Evolutionary conservation across 2,888 invertebrate species (phyloP), one percentile per base, ranked within the genome.

Genomic region (Syrista parreyssii): DNA sequence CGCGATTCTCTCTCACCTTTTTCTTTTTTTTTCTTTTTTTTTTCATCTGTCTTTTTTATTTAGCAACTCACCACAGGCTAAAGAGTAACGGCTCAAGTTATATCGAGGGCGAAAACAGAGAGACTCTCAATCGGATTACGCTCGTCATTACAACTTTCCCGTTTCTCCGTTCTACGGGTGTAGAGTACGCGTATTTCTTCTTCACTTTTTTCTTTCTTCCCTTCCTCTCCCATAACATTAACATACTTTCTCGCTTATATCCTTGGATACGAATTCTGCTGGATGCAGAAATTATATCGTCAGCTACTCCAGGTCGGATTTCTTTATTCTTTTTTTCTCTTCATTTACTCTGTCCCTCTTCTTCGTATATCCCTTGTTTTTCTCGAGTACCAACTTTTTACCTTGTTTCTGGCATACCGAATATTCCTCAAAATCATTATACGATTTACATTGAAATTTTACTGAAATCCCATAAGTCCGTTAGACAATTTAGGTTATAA

Each of bases 161-260:
- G 75, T 73, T 55, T 23, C 74, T 69, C 69, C 69, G 30, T 71
- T 69, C 68, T 68, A 72, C 74, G 79, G 76, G 75, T 76, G 75
- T 78, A 71, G 74, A 77, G 74, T 77, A 69, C 78, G 73, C 73
- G 31, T 32, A 23, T 55, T 33, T 34, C 74, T 76, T 71, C 68
- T 32, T 68, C 36, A 30, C 68, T 77, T 30, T 73, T 75, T 72
- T 36, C 77, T 76, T 40, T 69, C 75, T 77, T 78, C 76, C 79
- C 12, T 55, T 77, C 81, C 84, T 78, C 82, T 77, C 82, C 81
- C 83, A 81, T 82, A 84, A 83, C 85, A 83, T 84, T 84, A 83
- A 84, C 82, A 82, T 82, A 82, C 80, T 84, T 83, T 83, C 77
- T 79, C 76, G 23, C 55, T 55, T 23, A 0, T 15, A 55, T 9